Percentiles rank a stretch among this genome's conserved stretches.
phyloP scores from a whole-genome alignment of 2,797 vertebrate genomes.

The Microctenopoma lineatum region DNA sequence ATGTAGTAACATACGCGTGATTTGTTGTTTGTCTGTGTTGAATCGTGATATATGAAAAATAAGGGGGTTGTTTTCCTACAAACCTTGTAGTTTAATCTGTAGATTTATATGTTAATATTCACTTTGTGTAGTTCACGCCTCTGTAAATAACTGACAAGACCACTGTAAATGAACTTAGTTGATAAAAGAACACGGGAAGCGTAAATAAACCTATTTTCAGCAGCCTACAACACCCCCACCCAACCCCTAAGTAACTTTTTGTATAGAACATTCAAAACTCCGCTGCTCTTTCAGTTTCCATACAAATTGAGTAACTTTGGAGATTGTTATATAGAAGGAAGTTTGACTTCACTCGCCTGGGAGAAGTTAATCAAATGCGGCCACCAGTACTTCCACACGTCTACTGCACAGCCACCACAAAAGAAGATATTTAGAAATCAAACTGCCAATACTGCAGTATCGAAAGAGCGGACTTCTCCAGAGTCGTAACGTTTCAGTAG shows the following conservation, averaged over 20 bases:
- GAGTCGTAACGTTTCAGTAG: not conserved
- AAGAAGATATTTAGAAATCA: slow-evolving; percentile 48
- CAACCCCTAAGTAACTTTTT: not conserved
- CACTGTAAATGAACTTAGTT: too few species aligned
- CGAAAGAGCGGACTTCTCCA: slow-evolving; percentile 42
- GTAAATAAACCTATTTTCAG: not conserved
- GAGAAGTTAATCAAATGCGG: slow-evolving; percentile 29
- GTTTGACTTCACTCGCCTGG: slow-evolving; percentile 34
- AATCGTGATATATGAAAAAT: not conserved
- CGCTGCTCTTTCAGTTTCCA: not conserved
- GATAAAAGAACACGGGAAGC: not conserved
- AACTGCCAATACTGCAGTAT: slow-evolving; percentile 16
- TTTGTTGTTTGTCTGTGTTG: not conserved
- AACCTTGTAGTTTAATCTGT: not conserved
- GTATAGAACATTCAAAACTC: not conserved
- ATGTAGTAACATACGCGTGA: too few species aligned
- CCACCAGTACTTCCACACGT: slow-evolving; percentile 45
- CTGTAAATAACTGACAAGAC: not conserved
- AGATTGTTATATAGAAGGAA: slow-evolving; percentile 57
- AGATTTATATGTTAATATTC: not conserved
- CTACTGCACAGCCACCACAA: slow-evolving; percentile 2
- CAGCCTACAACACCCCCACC: not conserved
- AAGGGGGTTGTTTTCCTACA: not conserved
- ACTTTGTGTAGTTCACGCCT: not conserved
- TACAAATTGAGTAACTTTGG: slow-evolving; percentile 35